Conservation (phyloP, 2,888 invertebrate genomes). For the Portevinia maculata region DNA sequence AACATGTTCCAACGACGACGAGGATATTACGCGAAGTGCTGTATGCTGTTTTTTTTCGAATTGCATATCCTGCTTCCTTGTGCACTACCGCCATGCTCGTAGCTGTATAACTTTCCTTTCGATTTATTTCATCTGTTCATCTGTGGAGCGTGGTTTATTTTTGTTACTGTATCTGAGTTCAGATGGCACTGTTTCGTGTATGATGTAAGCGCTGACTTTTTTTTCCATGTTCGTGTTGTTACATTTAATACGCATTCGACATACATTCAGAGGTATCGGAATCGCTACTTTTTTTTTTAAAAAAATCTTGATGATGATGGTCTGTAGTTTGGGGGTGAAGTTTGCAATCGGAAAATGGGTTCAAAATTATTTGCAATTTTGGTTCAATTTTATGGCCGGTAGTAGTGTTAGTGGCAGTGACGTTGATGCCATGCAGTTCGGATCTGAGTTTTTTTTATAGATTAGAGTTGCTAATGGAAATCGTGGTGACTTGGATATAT, state of each 20-base stretch:
- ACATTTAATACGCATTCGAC: constrained; percentile 41
- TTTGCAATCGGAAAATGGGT: constrained; percentile 1
- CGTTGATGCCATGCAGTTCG: constrained; percentile 16
- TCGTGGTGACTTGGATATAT: background rate
- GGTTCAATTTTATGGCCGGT: constrained; percentile 41
- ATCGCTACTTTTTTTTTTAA: constrained; percentile 33
- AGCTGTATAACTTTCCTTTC: constrained; percentile 64
- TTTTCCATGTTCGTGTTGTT: constrained; percentile 24
- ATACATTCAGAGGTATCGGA: constrained; percentile 37
- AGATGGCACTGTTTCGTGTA: constrained; percentile 51
- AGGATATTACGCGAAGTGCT: constrained; percentile 69
- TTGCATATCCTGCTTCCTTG: constrained; percentile 41
- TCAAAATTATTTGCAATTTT: constrained; percentile 45
- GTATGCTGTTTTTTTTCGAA: constrained; percentile 40
- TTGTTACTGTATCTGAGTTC: constrained; percentile 14
- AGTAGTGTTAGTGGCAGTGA: background rate
- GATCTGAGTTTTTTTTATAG: constrained; percentile 24
- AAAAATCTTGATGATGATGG: constrained; percentile 38
- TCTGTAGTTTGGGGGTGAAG: background rate
- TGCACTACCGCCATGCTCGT: constrained; percentile 20
- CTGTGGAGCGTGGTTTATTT: constrained; percentile 26
- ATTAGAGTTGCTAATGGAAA: constrained; percentile 12
- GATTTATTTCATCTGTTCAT: constrained; percentile 68
- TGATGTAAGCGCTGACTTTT: constrained; percentile 47
- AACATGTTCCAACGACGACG: constrained; percentile 67